These are phyloP conservation scores for Tetrao urogallus DNA, from an alignment of 2,113 vertebrate genomes.

Conservation along the genomic window DNA sequence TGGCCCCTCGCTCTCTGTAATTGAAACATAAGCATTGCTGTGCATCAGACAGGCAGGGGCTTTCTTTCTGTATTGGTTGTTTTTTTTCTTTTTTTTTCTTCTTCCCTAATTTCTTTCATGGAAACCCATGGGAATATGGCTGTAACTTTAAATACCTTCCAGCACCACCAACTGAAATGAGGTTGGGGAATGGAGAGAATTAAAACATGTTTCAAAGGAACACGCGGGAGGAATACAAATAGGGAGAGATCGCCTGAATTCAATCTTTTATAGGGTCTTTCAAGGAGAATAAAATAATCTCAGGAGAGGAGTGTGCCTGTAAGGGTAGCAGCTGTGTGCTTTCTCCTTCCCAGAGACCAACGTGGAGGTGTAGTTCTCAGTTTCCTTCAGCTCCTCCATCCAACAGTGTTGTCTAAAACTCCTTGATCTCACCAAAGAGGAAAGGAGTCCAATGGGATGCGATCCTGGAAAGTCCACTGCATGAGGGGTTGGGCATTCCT, in stretches of 20 bases:
- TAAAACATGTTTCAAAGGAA: conserved; percentile 38
- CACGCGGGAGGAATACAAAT: conserved; percentile 39
- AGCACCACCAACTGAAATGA: conserved; percentile 35
- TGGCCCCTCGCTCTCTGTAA: conserved; percentile 26
- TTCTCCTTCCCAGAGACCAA: background rate
- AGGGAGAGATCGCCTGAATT: conserved; percentile 27
- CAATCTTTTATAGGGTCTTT: conserved; percentile 17
- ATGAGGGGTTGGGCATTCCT: background rate
- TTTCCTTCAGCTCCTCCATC: background rate
- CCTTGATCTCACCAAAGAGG: background rate
- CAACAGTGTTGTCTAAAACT: background rate
- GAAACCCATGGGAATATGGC: background rate
- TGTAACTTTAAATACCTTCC: conserved; percentile 58
- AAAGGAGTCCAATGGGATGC: background rate
- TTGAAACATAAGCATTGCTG: conserved; percentile 27
- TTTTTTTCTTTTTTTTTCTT: background rate
- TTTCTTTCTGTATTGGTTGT: background rate
- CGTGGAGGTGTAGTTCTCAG: background rate
- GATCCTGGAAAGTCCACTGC: background rate
- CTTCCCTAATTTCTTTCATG: conserved; percentile 6
- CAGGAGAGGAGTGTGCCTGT: background rate
- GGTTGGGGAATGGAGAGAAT: conserved; percentile 44
- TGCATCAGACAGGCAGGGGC: background rate
- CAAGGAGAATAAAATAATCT: background rate
- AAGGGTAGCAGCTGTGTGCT: background rate